Conservation (phyloP, 2,113 vertebrate genomes). For the Osmerus mordax region DNA sequence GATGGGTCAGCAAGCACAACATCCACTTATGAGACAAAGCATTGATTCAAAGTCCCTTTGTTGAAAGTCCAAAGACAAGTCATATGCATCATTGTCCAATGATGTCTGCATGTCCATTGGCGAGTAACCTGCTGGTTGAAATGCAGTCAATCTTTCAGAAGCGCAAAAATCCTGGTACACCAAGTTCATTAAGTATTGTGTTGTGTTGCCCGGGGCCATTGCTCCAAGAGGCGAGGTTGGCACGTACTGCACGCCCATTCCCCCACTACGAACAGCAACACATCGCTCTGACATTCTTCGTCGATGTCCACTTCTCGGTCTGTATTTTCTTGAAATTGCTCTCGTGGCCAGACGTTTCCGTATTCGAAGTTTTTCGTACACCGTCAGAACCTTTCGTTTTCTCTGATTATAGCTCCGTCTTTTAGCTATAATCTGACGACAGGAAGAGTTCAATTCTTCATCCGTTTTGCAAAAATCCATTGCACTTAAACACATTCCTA, state of each 20-base stretch:
- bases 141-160: background rate
- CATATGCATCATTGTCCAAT: background rate
- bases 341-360: background rate
- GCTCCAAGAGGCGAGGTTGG: background rate
- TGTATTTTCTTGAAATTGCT: background rate
- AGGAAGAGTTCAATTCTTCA: too few relatives aligned
- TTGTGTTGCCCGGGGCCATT: slow-evolving; percentile 4
- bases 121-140: background rate
- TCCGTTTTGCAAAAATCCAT: too few relatives aligned
- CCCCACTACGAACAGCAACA: background rate
- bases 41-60: slow-evolving; percentile 11
- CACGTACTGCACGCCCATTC: background rate
- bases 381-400: background rate
- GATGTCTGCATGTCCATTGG: background rate
- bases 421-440: too few relatives aligned
- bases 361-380: background rate
- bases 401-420: background rate
- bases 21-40: background rate
- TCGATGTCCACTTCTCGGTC: background rate
- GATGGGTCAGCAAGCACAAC: background rate
- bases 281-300: background rate
- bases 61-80: background rate
- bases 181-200: slow-evolving; percentile 10
- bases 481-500: too few relatives aligned
- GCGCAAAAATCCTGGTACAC: background rate